Conservation (phyloP, 2,888 invertebrate genomes). For the Melanchra persicariae region DNA sequence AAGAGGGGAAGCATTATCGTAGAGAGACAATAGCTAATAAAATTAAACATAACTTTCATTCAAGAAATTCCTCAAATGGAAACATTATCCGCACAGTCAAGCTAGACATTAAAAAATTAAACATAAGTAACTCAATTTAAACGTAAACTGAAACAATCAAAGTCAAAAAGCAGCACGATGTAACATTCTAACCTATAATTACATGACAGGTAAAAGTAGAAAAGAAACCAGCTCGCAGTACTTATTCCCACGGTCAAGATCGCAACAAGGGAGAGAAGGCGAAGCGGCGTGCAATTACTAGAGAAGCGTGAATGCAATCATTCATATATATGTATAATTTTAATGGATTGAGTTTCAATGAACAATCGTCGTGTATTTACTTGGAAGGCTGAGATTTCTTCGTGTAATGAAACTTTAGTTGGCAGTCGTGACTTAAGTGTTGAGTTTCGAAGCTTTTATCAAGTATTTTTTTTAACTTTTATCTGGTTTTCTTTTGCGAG, state of each 20-base stretch:
- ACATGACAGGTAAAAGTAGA: conserved; percentile 78
- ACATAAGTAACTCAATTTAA: conserved; percentile 21
- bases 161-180: conserved; percentile 57
- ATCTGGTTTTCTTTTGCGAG: conserved; percentile 10
- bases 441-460: conserved; percentile 26
- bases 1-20: background rate
- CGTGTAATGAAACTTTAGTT: conserved; percentile 33
- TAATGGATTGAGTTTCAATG: conserved; percentile 54
- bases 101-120: conserved; percentile 4
- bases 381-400: conserved; percentile 24
- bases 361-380: conserved; percentile 35
- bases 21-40: background rate
- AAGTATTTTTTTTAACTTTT: conserved; percentile 4
- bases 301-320: conserved; percentile 63
- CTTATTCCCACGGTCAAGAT: conserved; percentile 83
- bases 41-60: background rate
- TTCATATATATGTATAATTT: conserved; percentile 57
- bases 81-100: background rate
- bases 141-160: conserved; percentile 40
- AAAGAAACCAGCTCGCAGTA: conserved; percentile 74
- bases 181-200: conserved; percentile 67
- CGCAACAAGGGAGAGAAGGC: conserved; percentile 73
- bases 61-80: background rate
- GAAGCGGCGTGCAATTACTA: conserved; percentile 63
- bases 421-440: conserved; percentile 18